Base-by-base conservation (phyloP, 2,888 invertebrate species). In the Trichopoda pennipes region DNA sequence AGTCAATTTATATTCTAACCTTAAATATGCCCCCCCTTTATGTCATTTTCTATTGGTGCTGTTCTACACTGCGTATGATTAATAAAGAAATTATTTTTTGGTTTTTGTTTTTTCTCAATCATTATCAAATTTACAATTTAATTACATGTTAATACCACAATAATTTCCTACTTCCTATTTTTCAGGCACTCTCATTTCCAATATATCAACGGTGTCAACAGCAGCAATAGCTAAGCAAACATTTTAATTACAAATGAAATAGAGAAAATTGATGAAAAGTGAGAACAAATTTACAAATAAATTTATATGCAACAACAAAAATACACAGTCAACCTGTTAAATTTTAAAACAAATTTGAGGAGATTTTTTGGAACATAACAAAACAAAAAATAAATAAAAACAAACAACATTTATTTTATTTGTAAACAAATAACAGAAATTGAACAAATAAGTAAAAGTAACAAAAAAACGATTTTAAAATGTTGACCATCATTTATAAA, bases 141-240 rank as follows among this genome's bases (percentile, higher is more conserved):
- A 49, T 74, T 55, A 64, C 17, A 51, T 55, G 10, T 19, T 53
- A 19, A 61, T 42, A 12, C 47, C 47, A 12, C 61, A 69, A 61
- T 63, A 63, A 63, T 63, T 77, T 77, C 55, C 76, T 55, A 38
- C 69, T 56, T 75, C 19, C 32, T 76, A 55, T 51, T 73, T 77
- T 69, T 8, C 69, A 77, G 69, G 69, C 53, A 19, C 16, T 10
- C 44, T 47, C 55, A 12, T 47, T 23, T 23, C n/a, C 35, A 49
- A 49, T 47, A 64, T 58, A 75, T 60, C 66, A 68, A 38, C 19
- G 28, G 19, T 6, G 10, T 28, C 19, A 60, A 51, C 60, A 77
- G 16, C 55, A 63, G 23, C 51, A 38, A 42, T 21, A 38, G 60
- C 47, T 21, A 55, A 56, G 35, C 49, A 47, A 38, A 75, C 17